Evolutionary conservation across 2,113 vertebrate species (phyloP).

Genomic region (Pygathrix nemaeus): DNA sequence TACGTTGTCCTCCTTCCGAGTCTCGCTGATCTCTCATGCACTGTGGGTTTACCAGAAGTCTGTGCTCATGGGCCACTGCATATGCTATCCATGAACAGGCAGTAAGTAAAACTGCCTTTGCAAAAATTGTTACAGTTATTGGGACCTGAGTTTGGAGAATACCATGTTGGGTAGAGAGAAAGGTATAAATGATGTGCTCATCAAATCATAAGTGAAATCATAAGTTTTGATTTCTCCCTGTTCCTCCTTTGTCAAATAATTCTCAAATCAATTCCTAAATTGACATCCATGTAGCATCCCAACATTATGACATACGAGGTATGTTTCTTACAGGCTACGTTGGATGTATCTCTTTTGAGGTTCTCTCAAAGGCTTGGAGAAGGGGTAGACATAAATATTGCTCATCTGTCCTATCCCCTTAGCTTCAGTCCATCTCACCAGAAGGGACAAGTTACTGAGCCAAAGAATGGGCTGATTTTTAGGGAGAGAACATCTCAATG

Average conservation of each 20-base stretch:
- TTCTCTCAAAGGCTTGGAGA: background rate
- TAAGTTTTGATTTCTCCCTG: accelerated
- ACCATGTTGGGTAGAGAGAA: background rate
- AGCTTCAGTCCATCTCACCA: accelerated
- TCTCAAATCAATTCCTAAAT: background rate
- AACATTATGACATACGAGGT: accelerated
- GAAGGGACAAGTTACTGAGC: background rate
- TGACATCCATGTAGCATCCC: background rate
- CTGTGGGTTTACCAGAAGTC: background rate
- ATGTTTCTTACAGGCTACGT: background rate
- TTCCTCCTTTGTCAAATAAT: background rate
- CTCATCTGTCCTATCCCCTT: accelerated
- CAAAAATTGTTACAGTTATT: background rate
- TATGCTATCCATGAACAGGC: background rate
- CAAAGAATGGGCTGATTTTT: no score
- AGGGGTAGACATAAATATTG: accelerated
- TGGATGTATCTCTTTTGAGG: background rate
- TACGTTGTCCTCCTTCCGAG: accelerated
- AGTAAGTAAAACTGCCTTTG: no score
- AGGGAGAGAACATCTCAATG: no score
- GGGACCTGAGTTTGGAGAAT: background rate
- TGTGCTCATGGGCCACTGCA: background rate
- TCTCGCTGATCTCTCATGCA: accelerated
- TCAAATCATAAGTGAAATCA: background rate
- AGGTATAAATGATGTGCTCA: background rate